Base-by-base conservation (phyloP, 2,113 vertebrate species). In the Crypturellus undulatus region DNA sequence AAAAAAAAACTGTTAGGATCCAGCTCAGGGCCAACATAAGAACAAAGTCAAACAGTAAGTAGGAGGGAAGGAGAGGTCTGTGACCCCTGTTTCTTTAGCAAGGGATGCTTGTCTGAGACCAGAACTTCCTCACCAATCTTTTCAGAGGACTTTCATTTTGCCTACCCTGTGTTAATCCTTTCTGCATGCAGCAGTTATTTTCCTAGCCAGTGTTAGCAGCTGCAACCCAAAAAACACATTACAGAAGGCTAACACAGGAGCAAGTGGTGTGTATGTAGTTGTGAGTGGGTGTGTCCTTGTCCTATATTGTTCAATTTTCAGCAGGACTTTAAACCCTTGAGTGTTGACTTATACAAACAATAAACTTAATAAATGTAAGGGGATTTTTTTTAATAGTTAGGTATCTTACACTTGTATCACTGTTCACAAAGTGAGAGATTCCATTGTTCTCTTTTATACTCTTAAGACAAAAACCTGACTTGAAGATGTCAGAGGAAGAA, bases 401-500 rank as follows among this genome's bases (percentile, higher is more conserved):
- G 21, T 7, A 12, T 21, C 20, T 77, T 17, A 10, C 2, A 0
- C 28, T 49, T 34, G 54, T 5, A 18, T 58, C 54, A 32, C 17
- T 58, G 54, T 58, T 58, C 54, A 54, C 51, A 32, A 58, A 58
- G 54, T 10, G 5, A 30, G 28, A 58, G 54, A 32, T 30, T 58
- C 54, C 54, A 30, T 28, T 70, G 26, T 82, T 93, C 3, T 47
- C 6, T 45, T 69, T 64, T 69, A 2, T 43, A 43, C 63, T 78
- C n/a, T 77, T 45, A 93, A 90, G 90, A 79, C 3, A 49, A 51
- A 67, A 93, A 79, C 16, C 13, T 54, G 42, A 91, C 15, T 62
- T 85, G 42, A 89, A 45, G 65, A 97, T 97, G 96, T 92, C 87
- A 2, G 95, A 96, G 51, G 96, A 97, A 75, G 96, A 97, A 28